Percentiles rank a stretch among this genome's conserved stretches.
phyloP scores from a whole-genome alignment of 2,797 vertebrate genomes.

The Carduelis carduelis region DNA sequence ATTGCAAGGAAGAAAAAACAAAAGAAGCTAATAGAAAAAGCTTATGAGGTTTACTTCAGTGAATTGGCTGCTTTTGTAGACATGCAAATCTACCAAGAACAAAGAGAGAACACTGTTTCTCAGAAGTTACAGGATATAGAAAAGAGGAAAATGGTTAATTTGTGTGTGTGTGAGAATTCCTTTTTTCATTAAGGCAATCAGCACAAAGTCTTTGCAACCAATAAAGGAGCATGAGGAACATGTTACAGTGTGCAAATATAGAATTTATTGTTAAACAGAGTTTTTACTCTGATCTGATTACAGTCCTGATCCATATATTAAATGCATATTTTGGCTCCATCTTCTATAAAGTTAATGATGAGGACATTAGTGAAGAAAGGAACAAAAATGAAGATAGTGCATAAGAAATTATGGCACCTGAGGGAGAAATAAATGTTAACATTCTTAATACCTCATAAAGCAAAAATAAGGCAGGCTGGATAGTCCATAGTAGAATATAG shows the following conservation, averaged over 20 bases:
- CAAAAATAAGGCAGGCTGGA: not conserved
- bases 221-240: not conserved
- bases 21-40: not conserved
- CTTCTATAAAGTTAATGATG: not conserved
- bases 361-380: not conserved
- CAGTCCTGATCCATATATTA: not conserved
- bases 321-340: not conserved
- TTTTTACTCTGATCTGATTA: not conserved
- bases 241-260: not conserved
- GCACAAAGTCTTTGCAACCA: not conserved
- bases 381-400: not conserved
- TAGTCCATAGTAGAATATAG: not conserved
- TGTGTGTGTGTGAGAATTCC: not conserved
- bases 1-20: not conserved
- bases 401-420: not conserved
- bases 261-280: not conserved
- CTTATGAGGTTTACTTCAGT: not conserved
- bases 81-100: not conserved
- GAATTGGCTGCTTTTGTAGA: not conserved
- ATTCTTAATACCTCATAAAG: conserved; percentile 6
- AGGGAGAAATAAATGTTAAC: conserved; percentile 17
- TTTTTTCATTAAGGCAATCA: not conserved
- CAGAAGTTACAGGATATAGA: not conserved
- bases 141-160: not conserved
- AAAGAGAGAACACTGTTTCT: not conserved